Evolutionary conservation across 23 tunicate genomes (phyloP).

Genomic region (Corella eumyota): DNA sequence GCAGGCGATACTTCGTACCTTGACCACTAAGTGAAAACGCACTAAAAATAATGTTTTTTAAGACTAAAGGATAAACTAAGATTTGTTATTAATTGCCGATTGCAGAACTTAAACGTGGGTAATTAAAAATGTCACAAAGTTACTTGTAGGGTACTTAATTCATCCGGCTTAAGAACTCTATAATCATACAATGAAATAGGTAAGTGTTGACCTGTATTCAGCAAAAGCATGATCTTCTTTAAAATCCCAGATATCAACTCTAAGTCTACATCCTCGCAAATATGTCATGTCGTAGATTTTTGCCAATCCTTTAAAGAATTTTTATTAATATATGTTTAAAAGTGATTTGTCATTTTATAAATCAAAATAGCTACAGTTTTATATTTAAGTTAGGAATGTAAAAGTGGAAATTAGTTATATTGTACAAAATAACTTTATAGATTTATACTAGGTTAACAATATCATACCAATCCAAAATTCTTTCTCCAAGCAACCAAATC

Average conservation of each 20-base stretch:
- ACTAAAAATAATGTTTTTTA: neutral
- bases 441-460: neutral
- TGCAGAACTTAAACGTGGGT: no score
- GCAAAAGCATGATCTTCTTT: slow-evolving; percentile 13
- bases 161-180: neutral
- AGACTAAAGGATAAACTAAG: no score
- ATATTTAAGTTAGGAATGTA: no score
- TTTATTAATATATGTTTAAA: neutral
- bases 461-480: slow-evolving; percentile 19
- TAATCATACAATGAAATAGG: neutral
- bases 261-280: slow-evolving; percentile 11
- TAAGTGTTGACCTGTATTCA: slow-evolving; percentile 2
- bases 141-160: neutral
- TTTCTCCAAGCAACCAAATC: neutral
- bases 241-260: slow-evolving; percentile 18
- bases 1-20: slow-evolving; percentile 5
- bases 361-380: no score
- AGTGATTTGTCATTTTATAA: neutral
- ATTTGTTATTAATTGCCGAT: no score
- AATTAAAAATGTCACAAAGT: neutral
- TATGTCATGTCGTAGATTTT: slow-evolving; percentile 3
- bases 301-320: slow-evolving; percentile 4
- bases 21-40: slow-evolving; percentile 1
- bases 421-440: no score
- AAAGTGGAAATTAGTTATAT: no score